Evolutionary conservation across 2,113 vertebrate genomes (phyloP).

Genomic region (Megalops atlanticus): DNA sequence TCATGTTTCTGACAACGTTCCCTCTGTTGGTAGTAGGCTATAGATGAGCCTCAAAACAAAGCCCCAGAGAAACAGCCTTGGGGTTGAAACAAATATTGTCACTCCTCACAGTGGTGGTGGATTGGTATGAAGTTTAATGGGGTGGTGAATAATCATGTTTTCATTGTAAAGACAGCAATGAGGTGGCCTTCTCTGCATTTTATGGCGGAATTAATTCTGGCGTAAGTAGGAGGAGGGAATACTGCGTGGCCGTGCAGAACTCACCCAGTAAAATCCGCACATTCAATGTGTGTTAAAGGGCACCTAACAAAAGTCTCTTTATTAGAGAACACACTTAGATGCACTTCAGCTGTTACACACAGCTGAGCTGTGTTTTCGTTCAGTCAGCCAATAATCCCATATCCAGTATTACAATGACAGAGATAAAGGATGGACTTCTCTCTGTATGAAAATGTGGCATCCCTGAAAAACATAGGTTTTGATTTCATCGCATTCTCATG

Average conservation of each 20-base stretch:
- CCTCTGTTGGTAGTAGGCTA: neutral
- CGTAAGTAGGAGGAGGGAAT: neutral
- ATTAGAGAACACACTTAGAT: too few relatives aligned
- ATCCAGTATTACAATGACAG: too few relatives aligned
- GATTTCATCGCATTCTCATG: too few relatives aligned
- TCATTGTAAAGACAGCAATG: neutral
- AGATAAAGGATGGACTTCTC: too few relatives aligned
- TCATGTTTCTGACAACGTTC: neutral
- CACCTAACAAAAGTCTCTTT: neutral
- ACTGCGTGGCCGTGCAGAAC: neutral
- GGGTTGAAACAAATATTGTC: neutral
- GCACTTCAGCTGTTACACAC: too few relatives aligned
- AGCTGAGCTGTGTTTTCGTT: too few relatives aligned
- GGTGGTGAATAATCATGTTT: neutral
- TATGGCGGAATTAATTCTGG: neutral
- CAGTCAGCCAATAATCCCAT: too few relatives aligned
- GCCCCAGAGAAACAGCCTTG: neutral
- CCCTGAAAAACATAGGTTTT: too few relatives aligned
- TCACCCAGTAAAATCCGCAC: neutral
- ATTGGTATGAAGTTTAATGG: neutral
- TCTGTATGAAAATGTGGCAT: too few relatives aligned
- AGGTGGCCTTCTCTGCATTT: neutral
- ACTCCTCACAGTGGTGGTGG: neutral
- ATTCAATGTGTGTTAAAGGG: neutral
- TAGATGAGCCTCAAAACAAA: neutral